Evolutionary conservation across 2,113 vertebrate species (phyloP).

Genomic region (Pachycephala philippinensis): DNA sequence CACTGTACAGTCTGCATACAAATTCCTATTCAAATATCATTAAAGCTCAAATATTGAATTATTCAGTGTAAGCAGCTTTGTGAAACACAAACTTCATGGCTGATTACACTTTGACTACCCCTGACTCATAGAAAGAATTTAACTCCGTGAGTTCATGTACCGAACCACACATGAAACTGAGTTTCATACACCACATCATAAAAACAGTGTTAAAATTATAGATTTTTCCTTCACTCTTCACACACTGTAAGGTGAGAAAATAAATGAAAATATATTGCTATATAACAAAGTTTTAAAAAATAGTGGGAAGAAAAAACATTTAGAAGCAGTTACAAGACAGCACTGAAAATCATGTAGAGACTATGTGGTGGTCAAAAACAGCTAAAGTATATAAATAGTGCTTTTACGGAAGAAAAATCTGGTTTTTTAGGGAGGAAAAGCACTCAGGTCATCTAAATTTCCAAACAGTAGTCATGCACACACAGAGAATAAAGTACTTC

Average conservation of each 20-base stretch:
- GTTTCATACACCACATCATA: not conserved
- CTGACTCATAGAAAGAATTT: constrained; percentile 11
- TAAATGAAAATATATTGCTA: not conserved
- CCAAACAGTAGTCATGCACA: not conserved
- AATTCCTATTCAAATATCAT: constrained; percentile 42
- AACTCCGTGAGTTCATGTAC: not conserved
- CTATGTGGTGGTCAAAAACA: not conserved
- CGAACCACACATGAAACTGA: not conserved
- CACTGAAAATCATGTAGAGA: not conserved
- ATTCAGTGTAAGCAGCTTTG: constrained; percentile 35
- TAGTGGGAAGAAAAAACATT: not conserved
- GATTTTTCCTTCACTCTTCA: not conserved
- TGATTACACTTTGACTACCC: not conserved
- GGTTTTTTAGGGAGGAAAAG: not conserved
- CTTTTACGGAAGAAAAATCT: not conserved
- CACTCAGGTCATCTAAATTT: not conserved
- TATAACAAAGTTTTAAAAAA: constrained; percentile 2
- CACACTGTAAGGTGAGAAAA: not conserved
- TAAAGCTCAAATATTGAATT: constrained; percentile 44
- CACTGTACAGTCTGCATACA: not conserved
- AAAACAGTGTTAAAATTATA: constrained; percentile 1
- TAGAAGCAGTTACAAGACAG: not conserved
- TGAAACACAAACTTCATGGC: constrained; percentile 19
- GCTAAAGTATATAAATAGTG: not conserved
- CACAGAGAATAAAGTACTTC: not conserved